phyloP scores from a whole-genome alignment of 2,888 invertebrate genomes.

The Epicampocera succincta region DNA sequence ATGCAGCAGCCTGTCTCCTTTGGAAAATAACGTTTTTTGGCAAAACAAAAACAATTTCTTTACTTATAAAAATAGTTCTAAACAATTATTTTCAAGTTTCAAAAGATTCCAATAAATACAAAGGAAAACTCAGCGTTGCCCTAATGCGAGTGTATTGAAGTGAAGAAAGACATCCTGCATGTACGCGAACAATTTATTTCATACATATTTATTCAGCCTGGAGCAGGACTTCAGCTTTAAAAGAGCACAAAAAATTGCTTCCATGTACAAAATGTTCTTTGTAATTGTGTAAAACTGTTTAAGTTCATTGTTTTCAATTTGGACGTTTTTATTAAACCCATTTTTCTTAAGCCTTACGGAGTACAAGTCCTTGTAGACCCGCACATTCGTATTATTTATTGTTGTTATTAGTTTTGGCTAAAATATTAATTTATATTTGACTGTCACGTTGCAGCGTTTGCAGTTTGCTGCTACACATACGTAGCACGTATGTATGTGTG shows the following conservation, averaged over 20 bases:
- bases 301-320: slow-evolving; percentile 60
- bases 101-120: no score
- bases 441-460: neutral
- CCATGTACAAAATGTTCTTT: neutral
- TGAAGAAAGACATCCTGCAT: slow-evolving; percentile 3
- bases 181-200: neutral
- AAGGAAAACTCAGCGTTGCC: neutral
- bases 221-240: slow-evolving; percentile 27
- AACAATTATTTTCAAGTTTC: no score
- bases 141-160: neutral
- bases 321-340: slow-evolving; percentile 21
- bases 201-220: slow-evolving; percentile 31
- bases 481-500: no score
- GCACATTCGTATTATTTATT: neutral
- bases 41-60: no score
- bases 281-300: slow-evolving; percentile 5
- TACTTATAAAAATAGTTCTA: no score
- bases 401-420: neutral
- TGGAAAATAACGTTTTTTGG: no score
- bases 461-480: neutral
- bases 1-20: no score
- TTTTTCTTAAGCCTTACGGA: slow-evolving; percentile 23
- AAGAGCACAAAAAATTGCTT: neutral
- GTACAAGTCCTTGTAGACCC: slow-evolving; percentile 43
- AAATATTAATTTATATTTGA: neutral